Base-by-base conservation (phyloP, 2,113 vertebrate genomes). In the Eolophus roseicapilla region DNA sequence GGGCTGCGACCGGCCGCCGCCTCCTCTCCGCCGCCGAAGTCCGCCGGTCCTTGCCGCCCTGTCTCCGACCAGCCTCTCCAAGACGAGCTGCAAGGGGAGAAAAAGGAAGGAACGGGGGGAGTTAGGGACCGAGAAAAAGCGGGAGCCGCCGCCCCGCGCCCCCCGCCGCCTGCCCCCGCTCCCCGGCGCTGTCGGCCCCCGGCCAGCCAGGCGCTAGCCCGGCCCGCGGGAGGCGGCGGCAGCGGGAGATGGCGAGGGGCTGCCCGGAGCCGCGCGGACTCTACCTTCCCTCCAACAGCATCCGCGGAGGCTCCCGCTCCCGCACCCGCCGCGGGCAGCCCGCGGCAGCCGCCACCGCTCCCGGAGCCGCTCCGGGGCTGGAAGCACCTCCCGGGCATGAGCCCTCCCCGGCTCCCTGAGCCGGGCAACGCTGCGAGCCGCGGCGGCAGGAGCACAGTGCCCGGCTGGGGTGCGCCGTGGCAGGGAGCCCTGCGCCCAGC, bases 1-100 rank as follows among this genome's bases (percentile, higher is more conserved):
- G 78, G 84, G 90, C 93, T 95, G 71, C 88, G 87, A 80, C 80
- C 81, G 94, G 85, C 92, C 77, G 85, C 86, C 82, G 67, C 63
- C 85, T 92, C 95, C 90, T 67, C 83, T 73, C 60, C 57, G 71
- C 88, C 57, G 80, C 92, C 57, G 49, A 79, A 71, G 68, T 60
- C 47, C 27, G 60, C 69, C 52, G 91, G 67, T 80, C 59, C 43
- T 46, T 33, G 64, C 80, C 82, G 82, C 71, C 73, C 77, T 17
- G 57, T 33, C 88, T 88, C 80, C 52, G 63, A 85, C 31, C 79
- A 19, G 75, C 52, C 41, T 60, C 75, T 79, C 64, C 69, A 4
- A 70, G 11, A 55, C 46, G 70, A 77, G 39, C 94, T 94, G 77
- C 23, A 18, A 57, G 25, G 17, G 28, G 6, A 60, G 33, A 63